Evolutionary conservation across 1,140 invertebrate species (phyloP).

Genomic region (Mylabris phalerata): DNA sequence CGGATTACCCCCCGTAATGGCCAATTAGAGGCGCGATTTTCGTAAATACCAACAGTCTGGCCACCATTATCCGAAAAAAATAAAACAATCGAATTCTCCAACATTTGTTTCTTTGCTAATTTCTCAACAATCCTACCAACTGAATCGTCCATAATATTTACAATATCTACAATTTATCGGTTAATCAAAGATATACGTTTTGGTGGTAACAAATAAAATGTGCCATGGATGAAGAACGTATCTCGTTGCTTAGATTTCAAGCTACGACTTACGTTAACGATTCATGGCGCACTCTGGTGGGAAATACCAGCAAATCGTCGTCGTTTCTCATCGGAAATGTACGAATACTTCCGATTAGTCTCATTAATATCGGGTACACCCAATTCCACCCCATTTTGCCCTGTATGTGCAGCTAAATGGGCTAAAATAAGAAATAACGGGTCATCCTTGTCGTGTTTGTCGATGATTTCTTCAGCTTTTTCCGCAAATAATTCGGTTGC

Average conservation of each 20-base stretch:
- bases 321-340: slow-evolving; percentile 67
- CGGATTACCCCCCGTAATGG: slow-evolving; percentile 68
- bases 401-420: slow-evolving; percentile 75
- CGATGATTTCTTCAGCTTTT: slow-evolving; percentile 63
- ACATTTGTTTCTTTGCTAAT: slow-evolving; percentile 55
- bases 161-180: slow-evolving; percentile 56
- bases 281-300: background rate
- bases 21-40: slow-evolving; percentile 80
- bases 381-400: slow-evolving; percentile 57
- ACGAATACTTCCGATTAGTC: slow-evolving; percentile 63
- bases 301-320: slow-evolving; percentile 66
- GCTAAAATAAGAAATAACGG: slow-evolving; percentile 76
- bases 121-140: slow-evolving; percentile 67
- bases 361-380: slow-evolving; percentile 65
- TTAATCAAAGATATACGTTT: too few species aligned
- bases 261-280: background rate
- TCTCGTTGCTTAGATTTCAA: too few species aligned
- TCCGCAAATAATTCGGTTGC: slow-evolving; percentile 71
- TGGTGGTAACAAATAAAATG: too few species aligned
- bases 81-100: slow-evolving; percentile 66
- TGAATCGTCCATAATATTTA: slow-evolving; percentile 76
- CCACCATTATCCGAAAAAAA: slow-evolving; percentile 77
- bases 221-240: background rate
- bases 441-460: slow-evolving; percentile 48
- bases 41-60: slow-evolving; percentile 59